phyloP scores from a whole-genome alignment of 2,797 vertebrate genomes.

The Siniperca undulata region DNA sequence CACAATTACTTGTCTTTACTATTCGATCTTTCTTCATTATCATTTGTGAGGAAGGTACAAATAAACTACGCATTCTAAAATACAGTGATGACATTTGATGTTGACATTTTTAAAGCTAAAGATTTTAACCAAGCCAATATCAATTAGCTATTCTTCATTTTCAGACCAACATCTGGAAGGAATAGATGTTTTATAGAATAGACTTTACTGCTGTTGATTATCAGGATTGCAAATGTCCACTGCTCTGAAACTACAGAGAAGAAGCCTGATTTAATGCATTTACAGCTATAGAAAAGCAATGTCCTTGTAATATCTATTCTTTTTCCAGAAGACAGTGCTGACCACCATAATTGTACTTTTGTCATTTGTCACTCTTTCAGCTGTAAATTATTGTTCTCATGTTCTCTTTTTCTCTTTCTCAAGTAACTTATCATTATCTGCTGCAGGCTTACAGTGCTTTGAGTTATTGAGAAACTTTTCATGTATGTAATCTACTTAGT shows the following conservation, averaged over 20 bases:
- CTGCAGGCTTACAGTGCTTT: neutral
- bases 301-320: neutral
- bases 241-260: neutral
- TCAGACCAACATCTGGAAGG: constrained; percentile 1
- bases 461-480: constrained; percentile 1
- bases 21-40: too few species aligned
- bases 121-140: neutral
- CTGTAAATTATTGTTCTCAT: constrained; percentile 4
- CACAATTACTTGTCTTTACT: too few species aligned
- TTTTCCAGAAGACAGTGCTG: neutral
- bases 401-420: constrained; percentile 11
- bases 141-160: neutral
- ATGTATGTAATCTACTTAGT: neutral
- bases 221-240: neutral
- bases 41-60: too few species aligned
- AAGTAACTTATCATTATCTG: neutral
- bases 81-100: neutral
- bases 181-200: neutral
- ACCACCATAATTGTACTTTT: constrained; percentile 9
- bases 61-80: neutral
- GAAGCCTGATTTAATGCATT: neutral
- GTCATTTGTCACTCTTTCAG: neutral
- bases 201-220: neutral
- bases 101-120: too few species aligned
- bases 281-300: constrained; percentile 7